phyloP scores from a whole-genome alignment of 2,888 invertebrate genomes.

The Lasioglossum morio region DNA sequence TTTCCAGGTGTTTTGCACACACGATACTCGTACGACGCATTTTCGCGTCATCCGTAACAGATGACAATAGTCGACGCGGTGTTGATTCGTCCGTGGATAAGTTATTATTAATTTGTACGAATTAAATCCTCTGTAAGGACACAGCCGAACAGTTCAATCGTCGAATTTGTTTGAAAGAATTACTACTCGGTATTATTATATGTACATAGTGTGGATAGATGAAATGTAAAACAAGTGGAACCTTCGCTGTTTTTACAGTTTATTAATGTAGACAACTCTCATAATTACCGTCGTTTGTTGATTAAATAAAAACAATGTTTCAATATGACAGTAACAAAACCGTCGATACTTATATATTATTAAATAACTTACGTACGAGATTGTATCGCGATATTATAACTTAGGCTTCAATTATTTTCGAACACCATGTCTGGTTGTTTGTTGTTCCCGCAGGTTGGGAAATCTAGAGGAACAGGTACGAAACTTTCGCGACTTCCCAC shows the following conservation, averaged over 20 bases:
- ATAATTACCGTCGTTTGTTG: background rate
- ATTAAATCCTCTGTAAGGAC: background rate
- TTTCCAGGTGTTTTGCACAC: too few relatives aligned
- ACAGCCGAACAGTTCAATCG: background rate
- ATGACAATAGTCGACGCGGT: too few relatives aligned
- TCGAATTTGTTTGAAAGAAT: background rate
- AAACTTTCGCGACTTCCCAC: slow-evolving; percentile 73
- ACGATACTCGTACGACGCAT: too few relatives aligned
- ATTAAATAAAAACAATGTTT: background rate
- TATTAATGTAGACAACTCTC: background rate
- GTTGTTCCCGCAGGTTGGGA: slow-evolving; percentile 76
- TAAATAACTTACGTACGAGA: background rate
- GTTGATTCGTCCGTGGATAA: too few relatives aligned
- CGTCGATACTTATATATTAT: background rate
- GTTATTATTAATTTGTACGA: too few relatives aligned
- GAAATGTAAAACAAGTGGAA: background rate
- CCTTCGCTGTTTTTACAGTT: background rate
- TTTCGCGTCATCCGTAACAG: too few relatives aligned
- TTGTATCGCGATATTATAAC: background rate
- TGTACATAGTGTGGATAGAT: background rate
- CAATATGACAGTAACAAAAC: background rate
- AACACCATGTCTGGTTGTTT: slow-evolving; percentile 75
- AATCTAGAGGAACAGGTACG: slow-evolving; percentile 74
- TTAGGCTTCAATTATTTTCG: slow-evolving; percentile 53
- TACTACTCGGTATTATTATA: background rate